Percentiles rank a stretch among this genome's conserved stretches.
Conservation (phyloP, 2,888 invertebrate species). For the Heliconius erato region DNA sequence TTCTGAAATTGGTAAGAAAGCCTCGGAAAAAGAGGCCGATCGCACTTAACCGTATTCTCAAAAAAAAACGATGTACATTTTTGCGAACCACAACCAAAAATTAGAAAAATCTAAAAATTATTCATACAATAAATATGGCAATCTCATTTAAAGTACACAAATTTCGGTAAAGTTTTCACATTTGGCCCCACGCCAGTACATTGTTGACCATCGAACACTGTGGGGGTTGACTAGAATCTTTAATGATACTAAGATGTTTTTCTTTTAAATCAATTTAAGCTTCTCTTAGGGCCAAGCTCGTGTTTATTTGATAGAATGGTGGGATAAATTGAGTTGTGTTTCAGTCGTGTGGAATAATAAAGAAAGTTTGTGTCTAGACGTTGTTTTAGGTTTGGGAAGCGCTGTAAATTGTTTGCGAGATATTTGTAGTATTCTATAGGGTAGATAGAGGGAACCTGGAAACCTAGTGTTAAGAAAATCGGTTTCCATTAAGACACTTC, state of each 20-base stretch:
- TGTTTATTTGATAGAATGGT: neutral
- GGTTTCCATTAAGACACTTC: too few relatives aligned
- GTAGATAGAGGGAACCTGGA: too few relatives aligned
- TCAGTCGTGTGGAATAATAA: neutral
- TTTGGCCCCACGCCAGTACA: slow-evolving; percentile 24
- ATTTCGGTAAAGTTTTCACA: slow-evolving; percentile 25
- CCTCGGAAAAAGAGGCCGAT: too few relatives aligned
- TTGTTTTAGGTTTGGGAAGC: neutral
- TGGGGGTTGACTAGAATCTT: slow-evolving; percentile 20
- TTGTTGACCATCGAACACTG: slow-evolving; percentile 29
- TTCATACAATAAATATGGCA: neutral
- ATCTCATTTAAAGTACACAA: slow-evolving; percentile 1
- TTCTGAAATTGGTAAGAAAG: too few relatives aligned
- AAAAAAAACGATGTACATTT: neutral
- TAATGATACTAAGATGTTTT: slow-evolving; percentile 21
- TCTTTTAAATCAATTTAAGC: slow-evolving; percentile 30
- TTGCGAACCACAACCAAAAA: neutral
- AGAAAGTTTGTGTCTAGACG: slow-evolving; percentile 9
- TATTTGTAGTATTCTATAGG: neutral
- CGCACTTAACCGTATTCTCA: too few relatives aligned
- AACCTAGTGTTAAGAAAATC: too few relatives aligned
- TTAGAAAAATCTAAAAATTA: neutral
- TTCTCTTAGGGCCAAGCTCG: neutral
- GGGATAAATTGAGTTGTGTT: neutral
- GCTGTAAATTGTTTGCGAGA: neutral